Conservation (phyloP, 2,113 vertebrate genomes). For the Leuciscus idus region DNA sequence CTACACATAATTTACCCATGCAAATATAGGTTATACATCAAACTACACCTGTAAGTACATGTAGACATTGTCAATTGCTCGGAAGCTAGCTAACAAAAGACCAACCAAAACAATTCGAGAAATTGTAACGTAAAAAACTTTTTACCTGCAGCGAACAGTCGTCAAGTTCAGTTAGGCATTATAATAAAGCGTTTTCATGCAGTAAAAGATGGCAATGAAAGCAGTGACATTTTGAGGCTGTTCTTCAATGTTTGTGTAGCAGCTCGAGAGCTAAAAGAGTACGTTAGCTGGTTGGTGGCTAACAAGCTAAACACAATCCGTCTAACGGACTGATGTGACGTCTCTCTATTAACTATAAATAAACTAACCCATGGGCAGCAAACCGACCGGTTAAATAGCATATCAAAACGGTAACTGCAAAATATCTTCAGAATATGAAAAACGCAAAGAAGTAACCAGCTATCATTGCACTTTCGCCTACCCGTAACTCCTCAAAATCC, state of each 20-base stretch:
- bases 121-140: neutral
- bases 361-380: neutral
- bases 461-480: conserved; percentile 72
- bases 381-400: neutral
- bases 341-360: neutral
- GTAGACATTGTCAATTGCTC: neutral
- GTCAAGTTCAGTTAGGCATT: conserved; percentile 6
- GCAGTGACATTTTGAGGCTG: conserved; percentile 15
- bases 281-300: conserved; percentile 27
- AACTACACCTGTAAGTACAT: neutral
- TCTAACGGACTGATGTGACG: neutral
- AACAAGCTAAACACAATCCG: conserved; percentile 42
- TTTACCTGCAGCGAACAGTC: conserved; percentile 26
- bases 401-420: conserved; percentile 16
- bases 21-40: neutral
- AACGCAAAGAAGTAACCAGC: conserved; percentile 32
- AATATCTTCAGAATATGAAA: conserved; percentile 19
- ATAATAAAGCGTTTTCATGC: conserved; percentile 25
- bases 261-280: conserved; percentile 42
- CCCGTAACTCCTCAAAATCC: conserved; percentile 83
- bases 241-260: conserved; percentile 39
- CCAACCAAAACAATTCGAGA: conserved; percentile 20
- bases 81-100: conserved; percentile 52
- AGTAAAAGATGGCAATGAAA: neutral
- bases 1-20: neutral